Percentiles rank a stretch among this genome's conserved stretches.
Evolutionary conservation across 2,113 vertebrate genomes (phyloP).

Genomic region (Columba livia): DNA sequence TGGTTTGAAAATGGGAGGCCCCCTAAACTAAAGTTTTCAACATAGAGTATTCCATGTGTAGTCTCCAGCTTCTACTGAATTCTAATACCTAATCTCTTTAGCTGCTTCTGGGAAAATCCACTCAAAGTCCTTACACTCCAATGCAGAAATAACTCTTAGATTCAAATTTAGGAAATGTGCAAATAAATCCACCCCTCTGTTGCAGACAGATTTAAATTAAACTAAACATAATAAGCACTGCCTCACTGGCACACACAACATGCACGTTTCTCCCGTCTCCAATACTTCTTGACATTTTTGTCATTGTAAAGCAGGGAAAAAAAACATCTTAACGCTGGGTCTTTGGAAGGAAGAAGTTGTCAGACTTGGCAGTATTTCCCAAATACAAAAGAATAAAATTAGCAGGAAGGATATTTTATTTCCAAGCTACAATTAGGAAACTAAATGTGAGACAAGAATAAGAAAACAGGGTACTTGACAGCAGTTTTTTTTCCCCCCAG

Average conservation of each 20-base stretch:
- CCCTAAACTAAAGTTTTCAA: background rate
- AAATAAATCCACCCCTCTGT: conserved; percentile 31
- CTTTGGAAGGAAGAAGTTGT: conserved; percentile 33
- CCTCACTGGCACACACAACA: conserved; percentile 18
- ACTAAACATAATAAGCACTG: conserved; percentile 1
- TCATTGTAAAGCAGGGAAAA: background rate
- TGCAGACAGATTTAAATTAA: conserved; percentile 38
- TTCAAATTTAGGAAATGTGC: conserved; percentile 27
- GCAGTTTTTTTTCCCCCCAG: background rate
- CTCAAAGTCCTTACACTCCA: background rate
- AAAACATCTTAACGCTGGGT: background rate
- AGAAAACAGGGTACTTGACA: background rate
- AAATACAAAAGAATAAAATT: conserved; percentile 56
- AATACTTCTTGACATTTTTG: conserved; percentile 42
- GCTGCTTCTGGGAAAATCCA: conserved; percentile 2
- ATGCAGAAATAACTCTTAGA: background rate
- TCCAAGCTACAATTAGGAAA: conserved; percentile 31
- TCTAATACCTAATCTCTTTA: background rate
- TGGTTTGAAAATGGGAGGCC: background rate
- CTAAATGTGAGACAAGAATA: conserved; percentile 14
- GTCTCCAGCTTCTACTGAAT: background rate
- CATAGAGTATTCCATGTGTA: background rate
- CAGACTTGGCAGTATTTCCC: conserved; percentile 39
- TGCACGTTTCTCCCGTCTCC: conserved; percentile 20
- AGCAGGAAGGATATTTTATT: conserved; percentile 53